Evolutionary conservation across 2,888 invertebrate genomes (phyloP).

Genomic region (Prosapia bicincta): DNA sequence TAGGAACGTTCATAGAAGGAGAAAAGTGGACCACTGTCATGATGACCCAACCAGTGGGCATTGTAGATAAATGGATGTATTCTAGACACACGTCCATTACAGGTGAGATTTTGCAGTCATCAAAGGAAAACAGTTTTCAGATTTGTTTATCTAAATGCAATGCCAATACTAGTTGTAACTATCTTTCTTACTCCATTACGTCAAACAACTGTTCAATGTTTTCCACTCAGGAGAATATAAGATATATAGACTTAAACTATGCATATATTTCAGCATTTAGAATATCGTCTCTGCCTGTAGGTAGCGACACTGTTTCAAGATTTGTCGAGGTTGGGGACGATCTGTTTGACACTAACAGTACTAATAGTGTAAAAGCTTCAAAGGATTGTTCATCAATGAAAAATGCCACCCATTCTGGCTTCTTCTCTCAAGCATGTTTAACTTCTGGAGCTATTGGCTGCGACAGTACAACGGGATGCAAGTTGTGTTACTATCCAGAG

Average conservation of each 20-base stretch:
- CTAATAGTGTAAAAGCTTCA: not conserved
- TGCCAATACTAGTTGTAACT: not conserved
- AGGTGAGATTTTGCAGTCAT: not conserved
- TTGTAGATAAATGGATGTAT: slow-evolving; percentile 25
- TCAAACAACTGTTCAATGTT: slow-evolving; percentile 4
- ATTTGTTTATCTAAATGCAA: slow-evolving; percentile 14
- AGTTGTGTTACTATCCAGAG: slow-evolving; percentile 28
- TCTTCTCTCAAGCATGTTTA: slow-evolving; percentile 12
- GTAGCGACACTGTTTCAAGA: not conserved
- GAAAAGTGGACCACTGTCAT: slow-evolving; percentile 29
- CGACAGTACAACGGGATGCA: slow-evolving; percentile 19
- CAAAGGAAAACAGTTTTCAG: slow-evolving; percentile 6
- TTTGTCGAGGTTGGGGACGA: slow-evolving; percentile 13
- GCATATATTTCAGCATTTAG: slow-evolving; percentile 13
- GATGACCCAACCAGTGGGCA: slow-evolving; percentile 29
- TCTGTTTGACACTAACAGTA: not conserved
- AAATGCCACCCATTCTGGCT: slow-evolving; percentile 17
- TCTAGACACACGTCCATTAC: slow-evolving; percentile 21
- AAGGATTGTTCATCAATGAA: not conserved
- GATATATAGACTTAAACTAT: slow-evolving; percentile 18
- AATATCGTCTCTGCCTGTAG: not conserved
- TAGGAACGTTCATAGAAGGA: slow-evolving; percentile 12
- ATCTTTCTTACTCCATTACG: slow-evolving; percentile 4
- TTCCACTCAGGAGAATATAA: not conserved
- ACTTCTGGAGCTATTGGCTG: slow-evolving; percentile 9